Evolutionary conservation across 1,140 invertebrate species (phyloP).

Genomic region (Augochlora pura): DNA sequence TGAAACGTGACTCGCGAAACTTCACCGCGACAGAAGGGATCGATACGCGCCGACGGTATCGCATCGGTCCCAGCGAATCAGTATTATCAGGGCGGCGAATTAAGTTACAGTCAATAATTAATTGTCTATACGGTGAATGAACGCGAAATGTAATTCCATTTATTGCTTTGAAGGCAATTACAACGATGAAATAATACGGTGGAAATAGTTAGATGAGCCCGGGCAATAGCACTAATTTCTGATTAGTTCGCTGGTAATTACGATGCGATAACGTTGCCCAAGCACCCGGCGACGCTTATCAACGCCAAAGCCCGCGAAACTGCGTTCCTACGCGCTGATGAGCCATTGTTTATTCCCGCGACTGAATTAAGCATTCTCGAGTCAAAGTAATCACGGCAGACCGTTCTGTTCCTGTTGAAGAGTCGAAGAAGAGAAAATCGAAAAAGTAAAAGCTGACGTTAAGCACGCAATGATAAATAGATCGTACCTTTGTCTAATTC

Average conservation of each 20-base stretch:
- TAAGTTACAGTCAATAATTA: conserved; percentile 28
- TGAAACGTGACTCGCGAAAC: not conserved
- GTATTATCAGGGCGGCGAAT: conserved; percentile 10
- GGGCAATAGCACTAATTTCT: conserved; percentile 30
- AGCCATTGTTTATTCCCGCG: conserved; percentile 8
- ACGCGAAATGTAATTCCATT: conserved; percentile 11
- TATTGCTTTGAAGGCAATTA: conserved; percentile 22
- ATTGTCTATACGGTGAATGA: conserved; percentile 38
- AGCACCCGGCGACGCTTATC: conserved; percentile 11
- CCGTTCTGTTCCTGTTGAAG: not conserved
- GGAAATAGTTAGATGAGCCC: conserved; percentile 23
- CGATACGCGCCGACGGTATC: not conserved
- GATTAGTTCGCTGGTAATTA: conserved; percentile 41
- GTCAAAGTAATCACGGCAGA: not conserved
- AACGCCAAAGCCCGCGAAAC: conserved; percentile 13
- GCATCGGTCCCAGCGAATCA: not conserved
- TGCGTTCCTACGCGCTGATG: conserved; percentile 2
- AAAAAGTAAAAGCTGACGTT: too few relatives aligned
- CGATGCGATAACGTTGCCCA: conserved; percentile 32
- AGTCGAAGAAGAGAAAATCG: too few relatives aligned
- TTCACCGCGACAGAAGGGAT: not conserved
- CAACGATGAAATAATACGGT: conserved; percentile 30
- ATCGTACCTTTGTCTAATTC: too few relatives aligned
- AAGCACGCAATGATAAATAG: too few relatives aligned
- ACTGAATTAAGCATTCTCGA: conserved; percentile 21